Percentiles rank a stretch among this genome's conserved stretches.
Evolutionary conservation across 1,140 invertebrate species (phyloP).

Genomic region (Euwallacea fornicatus): DNA sequence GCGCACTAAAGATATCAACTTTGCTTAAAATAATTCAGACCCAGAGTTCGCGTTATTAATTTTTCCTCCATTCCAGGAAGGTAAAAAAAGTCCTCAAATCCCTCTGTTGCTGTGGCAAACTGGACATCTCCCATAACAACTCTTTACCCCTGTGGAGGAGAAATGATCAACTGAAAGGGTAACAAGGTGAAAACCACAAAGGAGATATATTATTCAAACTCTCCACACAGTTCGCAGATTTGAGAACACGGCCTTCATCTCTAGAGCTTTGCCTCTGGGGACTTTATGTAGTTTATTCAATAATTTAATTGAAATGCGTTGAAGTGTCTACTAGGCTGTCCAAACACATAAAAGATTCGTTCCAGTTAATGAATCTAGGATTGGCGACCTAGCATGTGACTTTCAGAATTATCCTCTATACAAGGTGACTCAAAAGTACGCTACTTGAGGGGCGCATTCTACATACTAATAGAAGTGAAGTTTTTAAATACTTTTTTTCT

Average conservation of each 20-base stretch:
- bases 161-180: not conserved
- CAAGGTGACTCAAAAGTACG: no score
- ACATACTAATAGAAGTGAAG: conserved; percentile 40
- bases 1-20: no score
- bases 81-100: no score
- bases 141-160: not conserved
- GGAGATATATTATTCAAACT: conserved; percentile 31
- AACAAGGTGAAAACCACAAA: no score
- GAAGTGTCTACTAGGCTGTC: conserved; percentile 78
- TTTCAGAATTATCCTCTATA: no score
- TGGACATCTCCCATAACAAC: not conserved
- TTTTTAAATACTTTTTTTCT: conserved; percentile 49
- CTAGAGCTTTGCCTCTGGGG: conserved; percentile 78
- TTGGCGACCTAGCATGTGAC: conserved; percentile 64
- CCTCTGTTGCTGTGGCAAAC: no score
- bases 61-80: no score
- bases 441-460: conserved; percentile 34
- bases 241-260: conserved; percentile 84
- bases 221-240: conserved; percentile 71
- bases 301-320: conserved; percentile 77
- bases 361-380: conserved; percentile 66
- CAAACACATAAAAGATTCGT: conserved; percentile 69
- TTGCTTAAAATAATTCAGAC: no score
- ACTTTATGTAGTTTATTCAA: conserved; percentile 79
- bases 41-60: no score